Conservation (phyloP, 2,797 vertebrate genomes). For the Bradypodion ventrale region DNA sequence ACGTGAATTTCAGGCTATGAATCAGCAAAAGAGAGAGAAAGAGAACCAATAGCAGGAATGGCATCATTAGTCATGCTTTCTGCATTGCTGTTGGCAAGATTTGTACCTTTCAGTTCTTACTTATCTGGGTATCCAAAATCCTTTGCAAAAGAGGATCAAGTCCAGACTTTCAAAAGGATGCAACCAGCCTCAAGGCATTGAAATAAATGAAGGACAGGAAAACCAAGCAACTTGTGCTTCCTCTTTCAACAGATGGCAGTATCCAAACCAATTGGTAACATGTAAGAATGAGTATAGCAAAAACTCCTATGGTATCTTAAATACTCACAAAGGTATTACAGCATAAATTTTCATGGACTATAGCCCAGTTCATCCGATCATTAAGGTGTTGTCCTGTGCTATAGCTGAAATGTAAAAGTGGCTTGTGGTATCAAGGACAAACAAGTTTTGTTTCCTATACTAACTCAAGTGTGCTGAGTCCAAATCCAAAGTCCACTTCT, state of each 20-base stretch:
- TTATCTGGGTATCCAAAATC: neutral
- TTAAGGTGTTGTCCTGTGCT: no score
- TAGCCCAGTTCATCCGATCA: neutral
- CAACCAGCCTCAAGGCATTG: neutral
- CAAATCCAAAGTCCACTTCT: no score
- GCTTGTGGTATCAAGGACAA: no score
- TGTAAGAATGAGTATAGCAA: neutral
- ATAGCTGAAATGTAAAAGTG: no score
- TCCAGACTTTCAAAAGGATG: neutral
- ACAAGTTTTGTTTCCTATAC: no score
- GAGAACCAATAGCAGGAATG: slow-evolving; percentile 10
- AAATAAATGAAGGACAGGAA: neutral
- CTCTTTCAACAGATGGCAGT: neutral
- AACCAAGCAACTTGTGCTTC: neutral
- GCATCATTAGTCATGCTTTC: neutral
- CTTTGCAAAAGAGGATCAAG: neutral
- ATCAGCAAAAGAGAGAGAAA: neutral
- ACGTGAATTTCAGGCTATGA: slow-evolving; percentile 27
- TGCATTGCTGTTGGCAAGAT: neutral
- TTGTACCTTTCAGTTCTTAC: neutral
- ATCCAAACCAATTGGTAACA: neutral
- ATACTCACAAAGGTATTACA: neutral
- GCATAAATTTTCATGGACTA: no score
- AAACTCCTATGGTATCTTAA: neutral
- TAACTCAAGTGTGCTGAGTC: no score